A percentile compares a stretch with the other conserved stretches of the same genome.
These are phyloP conservation scores for Gobius niger DNA, from an alignment of 2,113 vertebrate species.

Conservation along the genomic window DNA sequence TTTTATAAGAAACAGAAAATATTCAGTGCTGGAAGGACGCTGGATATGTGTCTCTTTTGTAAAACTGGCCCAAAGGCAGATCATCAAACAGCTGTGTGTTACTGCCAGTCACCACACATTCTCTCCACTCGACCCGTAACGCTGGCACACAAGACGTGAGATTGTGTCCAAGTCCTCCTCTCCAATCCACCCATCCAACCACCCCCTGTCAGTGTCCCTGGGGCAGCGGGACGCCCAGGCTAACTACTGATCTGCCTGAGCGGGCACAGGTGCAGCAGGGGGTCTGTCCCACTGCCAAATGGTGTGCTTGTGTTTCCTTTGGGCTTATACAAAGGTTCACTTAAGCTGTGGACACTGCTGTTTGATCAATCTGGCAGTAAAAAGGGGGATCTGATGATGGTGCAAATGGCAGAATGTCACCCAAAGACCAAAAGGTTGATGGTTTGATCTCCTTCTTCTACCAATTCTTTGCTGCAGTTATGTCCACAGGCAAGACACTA, in stretches of 20 bases:
- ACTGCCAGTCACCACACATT: constrained; percentile 66
- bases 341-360: constrained; percentile 53
- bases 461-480: background rate
- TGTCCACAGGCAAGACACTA: background rate
- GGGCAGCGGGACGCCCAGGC: constrained; percentile 59
- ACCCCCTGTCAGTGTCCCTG: constrained; percentile 56
- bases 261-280: constrained; percentile 70
- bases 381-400: background rate
- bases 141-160: constrained; percentile 58
- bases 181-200: constrained; percentile 63
- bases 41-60: constrained; percentile 41
- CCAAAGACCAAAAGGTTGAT: background rate
- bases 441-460: background rate
- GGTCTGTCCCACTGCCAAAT: constrained; percentile 66
- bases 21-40: constrained; percentile 44
- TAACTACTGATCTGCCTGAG: constrained; percentile 75
- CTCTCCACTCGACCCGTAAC: constrained; percentile 66
- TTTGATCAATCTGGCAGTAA: constrained; percentile 59
- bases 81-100: constrained; percentile 68
- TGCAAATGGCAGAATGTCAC: background rate
- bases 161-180: constrained; percentile 61
- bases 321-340: constrained; percentile 46
- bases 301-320: constrained; percentile 59
- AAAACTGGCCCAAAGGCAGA: constrained; percentile 62
- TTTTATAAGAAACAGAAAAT: constrained; percentile 14